A percentile compares a stretch with the other conserved stretches of the same genome.
Evolutionary conservation across 23 tunicate species (phyloP).

Genomic region (Botrylloides violaceus): DNA sequence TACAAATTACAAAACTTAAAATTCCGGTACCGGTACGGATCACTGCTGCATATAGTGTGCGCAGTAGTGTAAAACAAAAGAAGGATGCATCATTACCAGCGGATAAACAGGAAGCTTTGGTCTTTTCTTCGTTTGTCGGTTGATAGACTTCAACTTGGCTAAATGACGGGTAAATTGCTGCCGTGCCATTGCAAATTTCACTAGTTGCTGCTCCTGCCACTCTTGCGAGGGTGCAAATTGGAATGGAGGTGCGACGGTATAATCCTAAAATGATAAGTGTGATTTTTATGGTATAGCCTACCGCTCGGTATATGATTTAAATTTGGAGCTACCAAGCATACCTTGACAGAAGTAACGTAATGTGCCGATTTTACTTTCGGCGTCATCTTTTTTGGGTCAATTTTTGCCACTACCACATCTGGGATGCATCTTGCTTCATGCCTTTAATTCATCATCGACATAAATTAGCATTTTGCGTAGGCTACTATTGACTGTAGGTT

Average conservation of each 20-base stretch:
- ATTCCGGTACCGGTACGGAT: too few relatives aligned
- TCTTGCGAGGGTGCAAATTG: slow-evolving; percentile 35
- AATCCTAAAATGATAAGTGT: neutral
- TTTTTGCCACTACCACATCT: slow-evolving; percentile 70
- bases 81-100: slow-evolving; percentile 27
- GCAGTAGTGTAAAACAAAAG: neutral
- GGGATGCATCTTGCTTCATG: slow-evolving; percentile 58
- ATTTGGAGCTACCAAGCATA: neutral
- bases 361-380: slow-evolving; percentile 1
- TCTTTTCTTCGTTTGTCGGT: slow-evolving; percentile 54
- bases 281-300: neutral
- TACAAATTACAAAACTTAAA: neutral
- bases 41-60: neutral
- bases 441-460: slow-evolving; percentile 34
- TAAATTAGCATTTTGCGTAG: too few relatives aligned
- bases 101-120: slow-evolving; percentile 87
- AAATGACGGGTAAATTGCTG: slow-evolving; percentile 44
- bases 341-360: neutral
- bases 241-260: neutral
- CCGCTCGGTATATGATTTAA: too few relatives aligned
- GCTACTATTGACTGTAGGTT: too few relatives aligned
- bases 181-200: slow-evolving; percentile 29
- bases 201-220: slow-evolving; percentile 43
- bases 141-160: slow-evolving; percentile 61
- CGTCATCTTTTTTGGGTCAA: slow-evolving; percentile 20